Percentiles rank a stretch among this genome's conserved stretches.
Conservation (phyloP, 53 echinoderm and acorn worm species). For the Temnopleurus reevesii region DNA sequence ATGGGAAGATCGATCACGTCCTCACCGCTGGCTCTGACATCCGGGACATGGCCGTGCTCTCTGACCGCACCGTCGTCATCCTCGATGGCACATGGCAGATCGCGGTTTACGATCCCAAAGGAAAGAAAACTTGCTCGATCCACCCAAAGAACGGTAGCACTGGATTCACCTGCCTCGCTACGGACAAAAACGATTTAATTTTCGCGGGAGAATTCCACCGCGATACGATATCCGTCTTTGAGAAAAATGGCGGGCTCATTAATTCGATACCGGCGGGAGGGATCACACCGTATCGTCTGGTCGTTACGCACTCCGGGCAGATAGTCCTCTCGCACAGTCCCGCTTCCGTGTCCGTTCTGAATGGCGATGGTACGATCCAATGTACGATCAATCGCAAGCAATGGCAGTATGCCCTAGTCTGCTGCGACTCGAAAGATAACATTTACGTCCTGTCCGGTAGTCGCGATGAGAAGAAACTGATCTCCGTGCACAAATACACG, state of each 20-base stretch:
- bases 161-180: constrained; percentile 38
- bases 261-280: constrained; percentile 41
- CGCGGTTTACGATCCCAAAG: constrained; percentile 45
- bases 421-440: constrained; percentile 33
- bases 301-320: constrained; percentile 28
- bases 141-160: constrained; percentile 12
- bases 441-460: constrained; percentile 48
- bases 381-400: constrained; percentile 44
- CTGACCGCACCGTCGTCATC: constrained; percentile 49
- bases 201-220: constrained; percentile 57
- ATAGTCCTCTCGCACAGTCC: constrained; percentile 47
- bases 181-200: constrained; percentile 14
- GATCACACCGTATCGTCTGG: constrained; percentile 51
- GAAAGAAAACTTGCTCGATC: neutral
- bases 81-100: constrained; percentile 56
- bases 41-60: constrained; percentile 49
- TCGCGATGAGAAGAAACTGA: constrained; percentile 48
- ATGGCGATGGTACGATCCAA: constrained; percentile 1
- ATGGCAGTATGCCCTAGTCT: constrained; percentile 57
- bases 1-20: constrained; percentile 2
- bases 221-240: constrained; percentile 51
- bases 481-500: constrained; percentile 51
- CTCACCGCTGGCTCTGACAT: constrained; percentile 14
- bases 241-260: neutral
- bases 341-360: constrained; percentile 41